Base-by-base conservation (phyloP, 2,113 vertebrate genomes). In the Nanorana parkeri region DNA sequence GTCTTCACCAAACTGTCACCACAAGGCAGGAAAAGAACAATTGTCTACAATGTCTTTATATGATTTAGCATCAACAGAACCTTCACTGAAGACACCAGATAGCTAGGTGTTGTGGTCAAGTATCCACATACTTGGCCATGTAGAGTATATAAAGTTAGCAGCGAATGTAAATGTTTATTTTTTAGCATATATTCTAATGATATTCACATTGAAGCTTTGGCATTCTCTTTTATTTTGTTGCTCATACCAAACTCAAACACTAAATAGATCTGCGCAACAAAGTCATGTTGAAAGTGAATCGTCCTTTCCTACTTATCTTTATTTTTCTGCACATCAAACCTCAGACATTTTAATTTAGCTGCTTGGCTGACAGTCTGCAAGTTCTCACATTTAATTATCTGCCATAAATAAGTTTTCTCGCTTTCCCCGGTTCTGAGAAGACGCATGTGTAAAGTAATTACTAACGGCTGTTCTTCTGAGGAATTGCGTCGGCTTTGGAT, bases 371-470 rank as follows among this genome's bases (percentile, higher is more conserved):
- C 77, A 56, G 51, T 32, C 63, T 67, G 64, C 77, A 78, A 52
- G 67, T 29, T 51, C 60, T 56, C 51, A 29, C n/a, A 3, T 66
- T 55, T 78, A 67, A 78, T 78, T 74, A 74, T 74, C 72, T 60
- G 52, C 64, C 56, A 68, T 78, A 56, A 68, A 68, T 64, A 78
- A 2, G 19, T 55, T 67, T 36, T 68, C 63, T 36, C 64, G 68
- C 28, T 67, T 23, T 54, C 76, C 47, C 11, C 19, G 7, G 71
- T 24, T 36, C 77, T 68, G 26, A 78, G 77, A 51, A 23, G 64
- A 67, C 29, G 63, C 64, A 78, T 78, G 29, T 78, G 19, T 66
- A 77, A 13, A 26, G 21, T 77, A 77, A 77, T 77, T 65, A 77
- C 61, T 65, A 20, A 54, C 17, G 16, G 36, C 24, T 41, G 36